These are phyloP conservation scores for Lepus timidus DNA, from an alignment of 2,113 vertebrate genomes.

Conservation along the genomic window DNA sequence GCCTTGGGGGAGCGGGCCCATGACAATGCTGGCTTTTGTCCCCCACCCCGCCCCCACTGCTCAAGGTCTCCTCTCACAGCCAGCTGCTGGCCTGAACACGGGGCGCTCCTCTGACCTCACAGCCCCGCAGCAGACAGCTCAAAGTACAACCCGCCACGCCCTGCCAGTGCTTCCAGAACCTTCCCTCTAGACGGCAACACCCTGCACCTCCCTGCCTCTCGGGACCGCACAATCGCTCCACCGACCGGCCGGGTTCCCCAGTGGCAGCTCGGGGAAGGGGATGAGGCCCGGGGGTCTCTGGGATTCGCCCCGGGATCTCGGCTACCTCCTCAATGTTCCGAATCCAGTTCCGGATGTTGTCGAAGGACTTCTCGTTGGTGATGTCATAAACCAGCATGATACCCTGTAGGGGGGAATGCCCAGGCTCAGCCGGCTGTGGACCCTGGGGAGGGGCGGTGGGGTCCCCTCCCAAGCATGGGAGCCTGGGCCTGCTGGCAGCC, in stretches of 20 bases:
- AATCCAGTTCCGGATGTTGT: slow-evolving; percentile 99
- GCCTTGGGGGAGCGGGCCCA: not conserved
- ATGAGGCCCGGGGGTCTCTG: not conserved
- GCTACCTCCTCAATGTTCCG: slow-evolving; percentile 97
- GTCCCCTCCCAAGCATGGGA: not conserved
- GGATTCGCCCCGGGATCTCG: not conserved
- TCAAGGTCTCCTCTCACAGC: not conserved
- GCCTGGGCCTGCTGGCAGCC: not conserved
- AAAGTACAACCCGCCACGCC: not conserved
- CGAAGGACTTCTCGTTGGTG: slow-evolving; percentile 98
- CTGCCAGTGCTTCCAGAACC: not conserved
- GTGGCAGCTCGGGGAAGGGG: not conserved
- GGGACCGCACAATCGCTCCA: too few species aligned
- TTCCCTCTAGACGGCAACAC: not conserved
- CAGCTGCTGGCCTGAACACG: not conserved
- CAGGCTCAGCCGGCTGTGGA: rapidly evolving
- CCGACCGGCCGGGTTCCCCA: too few species aligned
- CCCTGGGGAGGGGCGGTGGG: not conserved
- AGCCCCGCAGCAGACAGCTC: not conserved
- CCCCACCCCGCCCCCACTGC: not conserved
- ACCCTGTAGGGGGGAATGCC: slow-evolving; percentile 86
- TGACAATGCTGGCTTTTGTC: too few species aligned
- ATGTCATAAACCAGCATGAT: slow-evolving; percentile 99
- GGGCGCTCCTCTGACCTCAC: not conserved
- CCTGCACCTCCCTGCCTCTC: too few species aligned